Conservation (phyloP, 1,140 invertebrate species). For the Sesamia nonagrioides region DNA sequence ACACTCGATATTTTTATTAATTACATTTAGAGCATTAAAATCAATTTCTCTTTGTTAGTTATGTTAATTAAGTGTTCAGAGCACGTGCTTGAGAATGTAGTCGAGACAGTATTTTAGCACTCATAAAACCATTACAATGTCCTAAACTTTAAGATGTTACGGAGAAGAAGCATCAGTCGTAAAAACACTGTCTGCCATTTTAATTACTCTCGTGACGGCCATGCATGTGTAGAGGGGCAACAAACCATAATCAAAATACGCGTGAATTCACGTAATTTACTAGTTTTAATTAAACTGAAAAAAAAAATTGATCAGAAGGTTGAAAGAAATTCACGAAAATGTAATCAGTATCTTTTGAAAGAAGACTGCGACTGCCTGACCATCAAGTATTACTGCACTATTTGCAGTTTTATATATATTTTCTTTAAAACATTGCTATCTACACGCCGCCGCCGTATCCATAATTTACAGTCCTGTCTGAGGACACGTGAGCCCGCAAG, state of each 20-base stretch:
- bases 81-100: not conserved
- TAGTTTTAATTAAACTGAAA: too few relatives aligned
- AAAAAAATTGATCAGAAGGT: too few relatives aligned
- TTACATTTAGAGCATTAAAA: not conserved
- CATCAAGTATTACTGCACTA: not conserved
- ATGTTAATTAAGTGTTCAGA: not conserved
- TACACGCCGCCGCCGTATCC: slow-evolving; percentile 52
- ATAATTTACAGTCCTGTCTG: slow-evolving; percentile 45
- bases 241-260: not conserved
- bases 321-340: too few relatives aligned
- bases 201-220: slow-evolving; percentile 7
- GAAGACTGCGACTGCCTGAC: not conserved
- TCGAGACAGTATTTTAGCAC: slow-evolving; percentile 11
- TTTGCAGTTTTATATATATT: not conserved
- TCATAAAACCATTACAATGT: slow-evolving; percentile 26
- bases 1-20: not conserved
- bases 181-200: slow-evolving; percentile 26
- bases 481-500: slow-evolving; percentile 69
- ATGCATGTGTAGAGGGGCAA: not conserved
- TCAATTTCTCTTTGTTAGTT: not conserved
- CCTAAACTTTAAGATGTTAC: slow-evolving; percentile 16
- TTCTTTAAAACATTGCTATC: slow-evolving; percentile 15
- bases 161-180: not conserved
- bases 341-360: too few relatives aligned
- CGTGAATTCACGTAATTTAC: too few relatives aligned